Evolutionary conservation across 2,113 vertebrate species (phyloP).

Genomic region (Deroptyus accipitrinus): DNA sequence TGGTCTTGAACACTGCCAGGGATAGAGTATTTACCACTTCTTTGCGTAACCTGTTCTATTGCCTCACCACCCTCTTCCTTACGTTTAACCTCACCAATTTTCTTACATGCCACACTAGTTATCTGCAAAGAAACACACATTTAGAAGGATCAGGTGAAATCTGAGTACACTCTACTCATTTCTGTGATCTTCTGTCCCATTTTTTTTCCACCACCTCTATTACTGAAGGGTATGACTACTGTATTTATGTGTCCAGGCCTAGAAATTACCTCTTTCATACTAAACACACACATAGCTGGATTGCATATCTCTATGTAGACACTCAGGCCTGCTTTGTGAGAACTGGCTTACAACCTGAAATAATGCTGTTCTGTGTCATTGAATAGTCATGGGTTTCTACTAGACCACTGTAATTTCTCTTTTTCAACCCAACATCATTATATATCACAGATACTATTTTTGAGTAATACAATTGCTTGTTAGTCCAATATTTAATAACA

Average conservation of each 20-base stretch:
- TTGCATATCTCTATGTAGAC: fast-evolving
- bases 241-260: background rate
- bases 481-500: background rate
- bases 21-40: background rate
- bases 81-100: background rate
- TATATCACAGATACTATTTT: background rate
- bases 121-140: background rate
- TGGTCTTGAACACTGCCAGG: background rate
- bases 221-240: background rate
- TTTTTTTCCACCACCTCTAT: background rate
- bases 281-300: background rate
- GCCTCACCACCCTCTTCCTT: background rate
- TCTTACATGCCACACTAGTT: background rate
- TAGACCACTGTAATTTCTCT: background rate
- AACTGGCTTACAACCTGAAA: background rate
- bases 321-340: background rate
- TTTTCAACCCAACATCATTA: background rate
- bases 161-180: fast-evolving
- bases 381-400: background rate
- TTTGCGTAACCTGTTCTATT: background rate
- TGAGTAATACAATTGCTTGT: background rate
- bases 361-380: fast-evolving
- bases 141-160: background rate
- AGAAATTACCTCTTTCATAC: background rate
- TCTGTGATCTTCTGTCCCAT: background rate